phyloP scores from a whole-genome alignment of 2,888 invertebrate genomes.

The Lithophane semibrunnea region DNA sequence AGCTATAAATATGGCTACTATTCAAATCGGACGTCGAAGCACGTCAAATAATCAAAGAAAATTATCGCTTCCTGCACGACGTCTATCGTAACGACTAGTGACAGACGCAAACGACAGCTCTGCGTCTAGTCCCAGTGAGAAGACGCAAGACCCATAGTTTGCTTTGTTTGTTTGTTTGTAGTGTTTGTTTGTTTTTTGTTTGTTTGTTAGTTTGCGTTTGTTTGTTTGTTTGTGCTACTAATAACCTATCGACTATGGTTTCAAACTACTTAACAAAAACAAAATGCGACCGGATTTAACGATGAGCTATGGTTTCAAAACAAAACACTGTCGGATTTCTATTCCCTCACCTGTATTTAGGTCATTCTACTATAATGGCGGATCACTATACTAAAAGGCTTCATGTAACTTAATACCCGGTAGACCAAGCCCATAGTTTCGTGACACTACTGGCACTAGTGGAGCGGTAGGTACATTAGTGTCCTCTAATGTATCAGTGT shows the following conservation, averaged over 20 bases:
- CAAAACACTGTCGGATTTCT: not conserved
- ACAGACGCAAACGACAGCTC: no score
- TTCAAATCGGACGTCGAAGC: no score
- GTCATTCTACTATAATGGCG: not conserved
- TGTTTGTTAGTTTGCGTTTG: no score
- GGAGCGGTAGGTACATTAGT: not conserved
- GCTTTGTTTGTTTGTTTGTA: no score
- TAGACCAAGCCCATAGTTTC: not conserved
- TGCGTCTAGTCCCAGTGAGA: no score
- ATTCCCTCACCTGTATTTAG: not conserved
- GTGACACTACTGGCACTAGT: not conserved
- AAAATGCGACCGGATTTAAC: not conserved
- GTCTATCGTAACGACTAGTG: no score
- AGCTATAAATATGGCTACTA: no score
- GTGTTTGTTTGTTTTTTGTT: no score
- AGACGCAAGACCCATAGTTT: no score
- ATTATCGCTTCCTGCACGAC: no score
- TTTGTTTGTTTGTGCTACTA: no score
- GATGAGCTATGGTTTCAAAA: not conserved
- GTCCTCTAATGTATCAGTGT: not conserved
- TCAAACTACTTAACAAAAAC: not conserved
- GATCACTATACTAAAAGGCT: not conserved
- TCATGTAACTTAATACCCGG: conserved; percentile 12
- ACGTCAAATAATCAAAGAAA: no score
- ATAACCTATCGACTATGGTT: not conserved